Conservation (phyloP, 2,797 vertebrate species). For the Gallinago nigripennis region DNA sequence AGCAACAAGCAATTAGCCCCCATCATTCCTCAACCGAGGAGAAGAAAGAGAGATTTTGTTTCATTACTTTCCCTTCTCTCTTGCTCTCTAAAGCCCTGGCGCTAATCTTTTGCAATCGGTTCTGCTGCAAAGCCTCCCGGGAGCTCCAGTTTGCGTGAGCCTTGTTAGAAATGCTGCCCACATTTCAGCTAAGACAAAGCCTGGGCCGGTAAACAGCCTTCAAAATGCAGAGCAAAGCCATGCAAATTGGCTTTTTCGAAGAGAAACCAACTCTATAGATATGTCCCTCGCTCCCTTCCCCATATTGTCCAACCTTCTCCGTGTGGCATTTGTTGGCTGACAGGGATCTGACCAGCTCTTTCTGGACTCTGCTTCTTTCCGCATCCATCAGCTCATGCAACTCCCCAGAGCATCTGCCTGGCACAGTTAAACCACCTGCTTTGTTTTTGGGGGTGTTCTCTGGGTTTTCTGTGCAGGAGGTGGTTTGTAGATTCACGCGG, state of each 20-base stretch:
- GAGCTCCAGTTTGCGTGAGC: not conserved
- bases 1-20: conserved; percentile 62
- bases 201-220: not conserved
- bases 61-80: conserved; percentile 1
- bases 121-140: conserved; percentile 19
- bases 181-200: conserved; percentile 23
- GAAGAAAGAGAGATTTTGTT: conserved; percentile 23
- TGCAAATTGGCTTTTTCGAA: not conserved
- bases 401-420: not conserved
- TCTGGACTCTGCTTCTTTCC: not conserved
- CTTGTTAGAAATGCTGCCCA: conserved; percentile 31
- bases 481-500: not conserved
- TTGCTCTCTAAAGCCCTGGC: not conserved
- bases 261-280: not conserved
- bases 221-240: not conserved
- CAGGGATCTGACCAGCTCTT: not conserved
- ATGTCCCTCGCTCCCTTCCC: not conserved
- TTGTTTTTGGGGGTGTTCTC: not conserved
- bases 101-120: conserved; percentile 41
- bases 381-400: not conserved
- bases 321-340: not conserved
- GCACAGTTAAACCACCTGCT: not conserved
- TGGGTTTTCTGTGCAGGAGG: not conserved
- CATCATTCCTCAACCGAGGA: conserved; percentile 32
- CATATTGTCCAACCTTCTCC: accelerated